A percentile compares a stretch with the other conserved stretches of the same genome.
phyloP scores from a whole-genome alignment of 2,113 vertebrate genomes.

The Okapia johnstoni region DNA sequence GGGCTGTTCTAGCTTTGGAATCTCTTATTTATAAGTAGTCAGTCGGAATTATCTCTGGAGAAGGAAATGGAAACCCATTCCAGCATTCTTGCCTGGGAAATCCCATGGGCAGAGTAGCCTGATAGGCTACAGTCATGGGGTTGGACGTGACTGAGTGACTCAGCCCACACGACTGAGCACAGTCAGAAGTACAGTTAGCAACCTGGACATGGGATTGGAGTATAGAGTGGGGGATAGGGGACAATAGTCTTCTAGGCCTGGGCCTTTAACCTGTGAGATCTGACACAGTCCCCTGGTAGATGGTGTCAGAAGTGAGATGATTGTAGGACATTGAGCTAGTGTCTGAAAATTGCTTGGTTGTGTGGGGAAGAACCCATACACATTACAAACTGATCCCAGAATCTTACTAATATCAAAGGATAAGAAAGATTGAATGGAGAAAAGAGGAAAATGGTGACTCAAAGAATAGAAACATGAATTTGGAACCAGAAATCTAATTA shows the following conservation, averaged over 20 bases:
- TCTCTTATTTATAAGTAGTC: background rate
- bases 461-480: background rate
- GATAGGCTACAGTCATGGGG: background rate
- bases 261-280: background rate
- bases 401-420: background rate
- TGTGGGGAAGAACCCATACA: background rate
- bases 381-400: background rate
- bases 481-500: background rate
- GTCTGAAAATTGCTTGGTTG: background rate
- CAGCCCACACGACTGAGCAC: background rate
- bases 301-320: background rate
- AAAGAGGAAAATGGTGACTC: background rate
- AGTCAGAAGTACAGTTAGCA: background rate
- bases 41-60: background rate
- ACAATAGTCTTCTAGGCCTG: background rate
- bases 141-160: background rate
- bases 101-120: background rate
- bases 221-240: accelerated
- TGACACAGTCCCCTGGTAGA: background rate
- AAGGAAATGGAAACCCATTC: background rate
- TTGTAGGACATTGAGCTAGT: background rate
- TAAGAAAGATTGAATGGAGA: background rate
- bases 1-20: background rate
- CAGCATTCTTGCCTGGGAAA: background rate
- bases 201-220: background rate